These are phyloP conservation scores for Parnassius mnemosyne DNA, from an alignment of 2,888 invertebrate species.

Conservation along the genomic window DNA sequence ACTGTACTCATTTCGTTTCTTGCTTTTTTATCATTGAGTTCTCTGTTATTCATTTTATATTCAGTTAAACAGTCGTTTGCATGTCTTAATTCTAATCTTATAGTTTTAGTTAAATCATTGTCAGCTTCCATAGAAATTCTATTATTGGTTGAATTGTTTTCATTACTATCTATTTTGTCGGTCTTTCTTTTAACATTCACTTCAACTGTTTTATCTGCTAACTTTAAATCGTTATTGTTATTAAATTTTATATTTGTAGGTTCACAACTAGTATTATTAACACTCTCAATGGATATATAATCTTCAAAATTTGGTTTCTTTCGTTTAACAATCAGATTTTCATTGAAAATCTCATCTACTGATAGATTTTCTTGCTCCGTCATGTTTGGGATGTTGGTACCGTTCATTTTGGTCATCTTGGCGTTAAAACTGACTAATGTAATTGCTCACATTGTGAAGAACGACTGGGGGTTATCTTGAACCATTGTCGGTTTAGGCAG, in stretches of 20 bases:
- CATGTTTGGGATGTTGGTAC: conserved; percentile 57
- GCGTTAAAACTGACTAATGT: conserved; percentile 44
- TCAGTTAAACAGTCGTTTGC: conserved; percentile 35
- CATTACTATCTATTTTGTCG: conserved; percentile 34
- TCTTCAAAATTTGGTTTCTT: conserved; percentile 50
- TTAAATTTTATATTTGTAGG: conserved; percentile 32
- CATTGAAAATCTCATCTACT: conserved; percentile 63
- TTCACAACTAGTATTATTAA: conserved; percentile 31
- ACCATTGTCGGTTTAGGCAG: conserved; percentile 73
- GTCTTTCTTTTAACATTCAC: conserved; percentile 51
- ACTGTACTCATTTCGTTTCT: conserved; percentile 32
- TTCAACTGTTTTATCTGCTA: conserved; percentile 38
- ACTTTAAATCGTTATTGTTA: conserved; percentile 52
- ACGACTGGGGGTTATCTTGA: conserved; percentile 57
- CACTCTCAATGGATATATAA: conserved; percentile 11
- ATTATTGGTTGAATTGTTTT: conserved; percentile 37
- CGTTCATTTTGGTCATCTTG: conserved; percentile 72
- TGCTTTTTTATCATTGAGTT: conserved; percentile 22
- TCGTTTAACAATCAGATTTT: conserved; percentile 51
- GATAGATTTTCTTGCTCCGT: conserved; percentile 52
- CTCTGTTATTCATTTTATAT: conserved; percentile 25
- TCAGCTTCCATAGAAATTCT: conserved; percentile 61
- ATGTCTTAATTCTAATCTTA: conserved; percentile 57
- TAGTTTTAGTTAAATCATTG: conserved; percentile 57
- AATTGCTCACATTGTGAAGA: conserved; percentile 73